Conservation (phyloP, 2,888 invertebrate species). For the Crossocerus cetratus region DNA sequence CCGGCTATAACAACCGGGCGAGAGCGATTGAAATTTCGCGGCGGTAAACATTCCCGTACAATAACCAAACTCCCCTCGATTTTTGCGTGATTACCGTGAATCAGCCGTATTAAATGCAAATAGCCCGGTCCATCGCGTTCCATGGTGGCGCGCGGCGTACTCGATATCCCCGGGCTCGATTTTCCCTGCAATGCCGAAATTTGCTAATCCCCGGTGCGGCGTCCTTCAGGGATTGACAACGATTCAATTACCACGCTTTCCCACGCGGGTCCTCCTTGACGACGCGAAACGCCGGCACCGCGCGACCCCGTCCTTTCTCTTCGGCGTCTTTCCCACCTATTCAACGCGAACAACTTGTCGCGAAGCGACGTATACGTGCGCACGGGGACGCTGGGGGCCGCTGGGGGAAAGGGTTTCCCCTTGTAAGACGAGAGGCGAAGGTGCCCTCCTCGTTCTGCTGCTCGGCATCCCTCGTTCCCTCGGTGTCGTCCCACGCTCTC, state of each 20-base stretch:
- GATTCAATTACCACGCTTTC: slow-evolving; percentile 43
- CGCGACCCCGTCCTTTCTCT: slow-evolving; percentile 45
- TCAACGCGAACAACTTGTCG: slow-evolving; percentile 56
- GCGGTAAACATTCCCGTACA: background rate
- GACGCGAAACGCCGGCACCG: background rate
- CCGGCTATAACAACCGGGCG: slow-evolving; percentile 11
- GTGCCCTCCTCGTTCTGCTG: slow-evolving; percentile 5
- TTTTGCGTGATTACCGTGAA: background rate
- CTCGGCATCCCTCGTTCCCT: background rate
- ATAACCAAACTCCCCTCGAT: background rate
- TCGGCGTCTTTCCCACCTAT: slow-evolving; percentile 52
- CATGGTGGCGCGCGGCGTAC: no score
- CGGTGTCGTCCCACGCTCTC: slow-evolving; percentile 5
- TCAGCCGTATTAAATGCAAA: background rate
- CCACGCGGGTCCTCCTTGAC: slow-evolving; percentile 7
- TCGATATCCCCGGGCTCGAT: no score
- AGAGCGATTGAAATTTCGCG: background rate
- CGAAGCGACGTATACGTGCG: slow-evolving; percentile 39
- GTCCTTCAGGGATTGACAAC: slow-evolving; percentile 4
- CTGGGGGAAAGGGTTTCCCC: slow-evolving; percentile 52
- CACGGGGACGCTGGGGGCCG: slow-evolving; percentile 21
- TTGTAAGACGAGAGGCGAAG: slow-evolving; percentile 50
- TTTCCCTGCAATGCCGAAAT: no score
- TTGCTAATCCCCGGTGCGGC: no score
- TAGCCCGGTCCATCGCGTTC: background rate